A percentile compares a stretch with the other conserved stretches of the same genome.
Conservation (phyloP, 2,113 vertebrate species). For the Brachyhypopomus gauderio region DNA sequence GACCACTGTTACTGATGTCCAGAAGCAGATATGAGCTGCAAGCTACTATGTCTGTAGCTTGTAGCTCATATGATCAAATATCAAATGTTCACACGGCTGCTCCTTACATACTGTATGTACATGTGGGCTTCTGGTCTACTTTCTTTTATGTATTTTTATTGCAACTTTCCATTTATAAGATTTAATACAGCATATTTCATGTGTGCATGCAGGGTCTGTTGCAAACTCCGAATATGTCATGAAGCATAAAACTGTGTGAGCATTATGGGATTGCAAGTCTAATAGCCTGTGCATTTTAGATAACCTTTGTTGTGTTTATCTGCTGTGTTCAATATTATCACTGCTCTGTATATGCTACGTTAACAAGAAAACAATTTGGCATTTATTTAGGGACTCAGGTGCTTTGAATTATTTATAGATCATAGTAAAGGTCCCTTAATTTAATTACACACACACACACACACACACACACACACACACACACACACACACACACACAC, state of each 20-base stretch:
- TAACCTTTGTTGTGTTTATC: neutral
- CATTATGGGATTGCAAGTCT: neutral
- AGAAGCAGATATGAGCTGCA: neutral
- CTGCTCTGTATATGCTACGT: neutral
- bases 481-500: neutral
- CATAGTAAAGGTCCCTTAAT: neutral
- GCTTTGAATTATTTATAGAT: neutral
- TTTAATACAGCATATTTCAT: constrained; percentile 3
- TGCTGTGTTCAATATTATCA: neutral
- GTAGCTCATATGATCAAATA: no score
- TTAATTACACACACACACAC: neutral
- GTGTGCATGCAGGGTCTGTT: neutral
- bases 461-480: no score
- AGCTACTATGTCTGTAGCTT: neutral
- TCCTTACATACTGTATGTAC: constrained; percentile 17
- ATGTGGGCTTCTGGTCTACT: neutral
- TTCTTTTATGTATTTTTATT: constrained; percentile 14
- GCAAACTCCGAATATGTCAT: constrained; percentile 30
- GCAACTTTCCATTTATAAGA: constrained; percentile 21
- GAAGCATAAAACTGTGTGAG: neutral
- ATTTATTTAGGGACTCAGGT: neutral
- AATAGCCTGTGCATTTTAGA: neutral
- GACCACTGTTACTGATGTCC: constrained; percentile 2
- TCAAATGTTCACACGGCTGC: constrained; percentile 5
- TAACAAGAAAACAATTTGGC: neutral